Percentiles rank a stretch among this genome's conserved stretches.
Evolutionary conservation across 2,113 vertebrate species (phyloP).

Genomic region (Oceanites oceanicus): DNA sequence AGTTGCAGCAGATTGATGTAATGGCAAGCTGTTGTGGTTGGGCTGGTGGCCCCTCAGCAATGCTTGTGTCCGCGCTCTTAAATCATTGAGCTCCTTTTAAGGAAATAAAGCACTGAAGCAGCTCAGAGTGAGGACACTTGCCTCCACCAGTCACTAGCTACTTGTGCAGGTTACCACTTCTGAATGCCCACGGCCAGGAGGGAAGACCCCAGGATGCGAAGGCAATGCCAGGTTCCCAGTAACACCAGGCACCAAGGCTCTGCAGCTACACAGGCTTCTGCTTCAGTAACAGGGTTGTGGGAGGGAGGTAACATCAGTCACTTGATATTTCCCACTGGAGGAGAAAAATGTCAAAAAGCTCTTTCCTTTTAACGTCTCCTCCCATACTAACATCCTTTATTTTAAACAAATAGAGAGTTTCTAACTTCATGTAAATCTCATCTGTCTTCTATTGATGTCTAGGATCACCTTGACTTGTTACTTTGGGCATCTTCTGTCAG

Average conservation of each 20-base stretch:
- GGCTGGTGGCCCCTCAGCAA: background rate
- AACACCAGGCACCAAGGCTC: accelerated
- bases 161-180: background rate
- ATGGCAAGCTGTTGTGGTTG: constrained; percentile 19
- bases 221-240: background rate
- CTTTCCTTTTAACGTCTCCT: background rate
- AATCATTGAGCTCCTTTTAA: constrained; percentile 34
- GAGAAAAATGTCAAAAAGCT: background rate
- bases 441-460: background rate
- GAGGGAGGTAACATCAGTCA: background rate
- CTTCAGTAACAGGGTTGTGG: background rate
- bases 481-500: background rate
- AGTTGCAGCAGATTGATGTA: constrained; percentile 43
- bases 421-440: background rate
- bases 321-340: background rate
- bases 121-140: background rate
- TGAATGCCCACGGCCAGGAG: background rate
- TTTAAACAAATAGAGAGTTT: background rate
- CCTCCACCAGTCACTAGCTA: background rate
- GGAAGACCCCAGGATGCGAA: background rate
- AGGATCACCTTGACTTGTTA: background rate
- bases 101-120: background rate
- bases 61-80: background rate
- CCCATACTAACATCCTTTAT: background rate
- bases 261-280: background rate